Conservation (phyloP, 2,113 vertebrate genomes). For the Corythornis cristatus region DNA sequence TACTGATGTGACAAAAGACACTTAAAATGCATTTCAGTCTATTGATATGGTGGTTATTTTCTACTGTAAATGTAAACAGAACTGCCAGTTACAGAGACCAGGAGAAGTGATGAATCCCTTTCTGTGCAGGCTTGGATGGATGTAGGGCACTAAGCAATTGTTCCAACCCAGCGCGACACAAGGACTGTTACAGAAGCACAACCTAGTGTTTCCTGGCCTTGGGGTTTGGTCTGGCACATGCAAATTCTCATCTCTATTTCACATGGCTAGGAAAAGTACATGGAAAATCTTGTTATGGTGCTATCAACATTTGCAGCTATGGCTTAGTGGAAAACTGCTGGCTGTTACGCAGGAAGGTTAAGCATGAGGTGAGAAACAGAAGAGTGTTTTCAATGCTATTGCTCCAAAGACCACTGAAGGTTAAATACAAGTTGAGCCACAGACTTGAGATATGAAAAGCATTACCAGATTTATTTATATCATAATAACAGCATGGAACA, state of each 20-base stretch:
- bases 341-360: not conserved
- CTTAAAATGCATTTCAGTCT: not conserved
- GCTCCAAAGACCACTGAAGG: not conserved
- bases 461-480: not conserved
- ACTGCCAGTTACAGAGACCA: not conserved
- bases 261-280: not conserved
- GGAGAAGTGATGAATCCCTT: constrained; percentile 4
- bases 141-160: not conserved
- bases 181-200: not conserved
- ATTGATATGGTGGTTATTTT: constrained; percentile 9
- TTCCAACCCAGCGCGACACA: not conserved
- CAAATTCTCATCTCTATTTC: not conserved
- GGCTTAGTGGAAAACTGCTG: not conserved
- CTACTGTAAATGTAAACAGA: constrained; percentile 35
- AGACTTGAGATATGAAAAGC: not conserved
- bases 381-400: not conserved
- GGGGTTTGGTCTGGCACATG: not conserved
- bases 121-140: not conserved
- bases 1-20: not conserved
- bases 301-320: not conserved
- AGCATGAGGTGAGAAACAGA: not conserved
- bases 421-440: not conserved
- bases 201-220: not conserved
- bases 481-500: not conserved
- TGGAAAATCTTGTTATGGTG: not conserved